Conservation (phyloP, 2,797 vertebrate genomes). For the Artibeus jamaicensis region DNA sequence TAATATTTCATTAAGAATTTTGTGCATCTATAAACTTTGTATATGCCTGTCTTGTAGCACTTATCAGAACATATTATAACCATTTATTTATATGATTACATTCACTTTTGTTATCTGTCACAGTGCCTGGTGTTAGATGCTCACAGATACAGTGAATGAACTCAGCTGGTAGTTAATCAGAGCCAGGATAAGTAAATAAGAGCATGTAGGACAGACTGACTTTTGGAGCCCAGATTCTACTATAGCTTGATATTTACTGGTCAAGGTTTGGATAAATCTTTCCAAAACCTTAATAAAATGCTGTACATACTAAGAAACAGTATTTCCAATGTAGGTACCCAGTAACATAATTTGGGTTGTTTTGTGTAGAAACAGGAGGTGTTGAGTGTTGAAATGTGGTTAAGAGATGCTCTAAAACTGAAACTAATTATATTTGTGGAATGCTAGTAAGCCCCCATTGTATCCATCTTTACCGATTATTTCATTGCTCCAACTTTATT, state of each 20-base stretch:
- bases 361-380: neutral
- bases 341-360: neutral
- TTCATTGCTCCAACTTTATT: neutral
- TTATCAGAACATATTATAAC: neutral
- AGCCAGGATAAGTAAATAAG: neutral
- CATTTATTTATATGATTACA: neutral
- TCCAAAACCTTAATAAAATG: conserved; percentile 39
- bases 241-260: neutral
- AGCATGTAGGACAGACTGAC: neutral
- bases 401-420: conserved; percentile 5
- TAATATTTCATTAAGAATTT: conserved; percentile 27
- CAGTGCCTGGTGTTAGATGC: neutral
- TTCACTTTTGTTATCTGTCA: conserved; percentile 8
- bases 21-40: neutral
- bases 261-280: neutral
- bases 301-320: neutral
- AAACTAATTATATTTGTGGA: conserved; percentile 31
- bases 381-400: conserved; percentile 20
- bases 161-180: neutral
- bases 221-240: neutral
- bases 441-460: conserved; percentile 6
- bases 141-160: neutral
- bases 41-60: neutral
- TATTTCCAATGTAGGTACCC: neutral
- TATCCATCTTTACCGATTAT: conserved; percentile 8